Evolutionary conservation across 2,113 vertebrate species (phyloP).

Genomic region (Thamnophis sirtalis): DNA sequence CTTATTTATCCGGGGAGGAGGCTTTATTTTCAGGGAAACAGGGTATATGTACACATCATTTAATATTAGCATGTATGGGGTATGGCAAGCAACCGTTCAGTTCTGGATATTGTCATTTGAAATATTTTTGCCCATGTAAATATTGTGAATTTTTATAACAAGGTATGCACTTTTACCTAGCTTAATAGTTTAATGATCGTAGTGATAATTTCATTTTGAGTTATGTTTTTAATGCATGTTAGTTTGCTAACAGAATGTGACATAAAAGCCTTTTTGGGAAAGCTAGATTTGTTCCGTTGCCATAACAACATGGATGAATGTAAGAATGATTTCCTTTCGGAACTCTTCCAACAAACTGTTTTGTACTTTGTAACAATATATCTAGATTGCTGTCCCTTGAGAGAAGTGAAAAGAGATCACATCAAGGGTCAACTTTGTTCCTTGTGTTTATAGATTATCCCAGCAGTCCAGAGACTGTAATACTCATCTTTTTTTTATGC

Average conservation of each 20-base stretch:
- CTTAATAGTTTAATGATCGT: slow-evolving; percentile 53
- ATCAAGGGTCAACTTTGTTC: slow-evolving; percentile 69
- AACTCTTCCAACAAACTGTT: slow-evolving; percentile 71
- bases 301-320: slow-evolving; percentile 70
- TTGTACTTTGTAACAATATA: slow-evolving; percentile 68
- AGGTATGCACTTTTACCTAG: slow-evolving; percentile 10
- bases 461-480: slow-evolving; percentile 58
- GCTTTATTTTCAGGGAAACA: too few species aligned
- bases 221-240: slow-evolving; percentile 62
- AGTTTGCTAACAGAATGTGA: slow-evolving; percentile 73
- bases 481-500: slow-evolving; percentile 47
- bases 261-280: slow-evolving; percentile 70
- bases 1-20: too few species aligned
- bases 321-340: slow-evolving; percentile 75
- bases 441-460: slow-evolving; percentile 70
- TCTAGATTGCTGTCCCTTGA: slow-evolving; percentile 66
- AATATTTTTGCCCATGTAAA: slow-evolving; percentile 21
- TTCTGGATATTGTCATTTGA: slow-evolving; percentile 9
- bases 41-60: background rate
- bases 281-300: slow-evolving; percentile 73
- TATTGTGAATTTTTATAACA: slow-evolving; percentile 33
- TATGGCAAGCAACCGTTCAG: background rate
- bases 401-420: slow-evolving; percentile 68
- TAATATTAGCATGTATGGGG: background rate
- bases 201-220: slow-evolving; percentile 64